Conservation (phyloP, 2,797 vertebrate genomes). For the Sebastiscus tertius region DNA sequence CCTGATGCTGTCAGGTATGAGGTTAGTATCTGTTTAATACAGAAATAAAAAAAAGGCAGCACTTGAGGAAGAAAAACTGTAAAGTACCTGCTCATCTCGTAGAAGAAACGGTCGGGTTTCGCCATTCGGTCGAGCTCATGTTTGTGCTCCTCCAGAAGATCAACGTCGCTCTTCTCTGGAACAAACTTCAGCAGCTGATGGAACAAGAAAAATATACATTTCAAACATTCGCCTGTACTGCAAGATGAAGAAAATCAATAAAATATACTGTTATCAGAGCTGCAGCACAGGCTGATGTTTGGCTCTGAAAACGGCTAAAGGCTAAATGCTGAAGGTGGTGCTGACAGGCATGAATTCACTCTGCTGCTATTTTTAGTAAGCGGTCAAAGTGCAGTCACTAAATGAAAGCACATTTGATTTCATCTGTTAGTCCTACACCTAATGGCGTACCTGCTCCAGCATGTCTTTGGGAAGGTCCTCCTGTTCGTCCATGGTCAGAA, state of each 20-base stretch:
- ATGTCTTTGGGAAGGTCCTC: slow-evolving; percentile 99
- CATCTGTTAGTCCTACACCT: neutral
- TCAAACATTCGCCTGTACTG: neutral
- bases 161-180: slow-evolving; percentile 96
- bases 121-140: slow-evolving; percentile 98
- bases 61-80: neutral
- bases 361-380: neutral
- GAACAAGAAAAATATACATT: neutral
- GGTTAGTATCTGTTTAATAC: neutral
- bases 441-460: slow-evolving; percentile 93
- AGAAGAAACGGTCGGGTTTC: slow-evolving; percentile 96
- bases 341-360: neutral
- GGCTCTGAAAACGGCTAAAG: neutral
- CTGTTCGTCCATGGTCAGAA: slow-evolving; percentile 98
- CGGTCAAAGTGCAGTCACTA: neutral
- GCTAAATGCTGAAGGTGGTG: neutral
- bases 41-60: neutral
- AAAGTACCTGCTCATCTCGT: slow-evolving; percentile 97
- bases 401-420: neutral
- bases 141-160: slow-evolving; percentile 96
- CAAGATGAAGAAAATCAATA: neutral
- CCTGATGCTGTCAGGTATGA: neutral
- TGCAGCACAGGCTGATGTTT: neutral
- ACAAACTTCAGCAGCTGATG: slow-evolving; percentile 95
- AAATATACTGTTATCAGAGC: neutral